A percentile compares a stretch with the other conserved stretches of the same genome.
Evolutionary conservation across 37 sponge, comb jelly and placozoan genomes (phyloP).

Genomic region (Aplysina aerophoba): DNA sequence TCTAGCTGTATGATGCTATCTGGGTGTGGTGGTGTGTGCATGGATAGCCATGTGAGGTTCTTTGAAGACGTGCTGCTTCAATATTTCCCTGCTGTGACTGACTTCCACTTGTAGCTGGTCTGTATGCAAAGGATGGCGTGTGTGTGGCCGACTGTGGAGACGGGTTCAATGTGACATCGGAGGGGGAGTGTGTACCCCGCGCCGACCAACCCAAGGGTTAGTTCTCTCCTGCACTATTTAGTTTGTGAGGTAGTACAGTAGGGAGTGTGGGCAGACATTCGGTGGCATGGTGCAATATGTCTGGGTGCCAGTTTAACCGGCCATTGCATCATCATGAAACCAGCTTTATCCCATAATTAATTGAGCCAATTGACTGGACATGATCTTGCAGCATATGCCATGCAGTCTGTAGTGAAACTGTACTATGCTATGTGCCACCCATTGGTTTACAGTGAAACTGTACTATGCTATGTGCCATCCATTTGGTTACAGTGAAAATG

Average conservation of each 20-base stretch:
- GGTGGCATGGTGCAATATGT: no score
- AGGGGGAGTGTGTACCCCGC: conserved; percentile 29
- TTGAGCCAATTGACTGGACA: no score
- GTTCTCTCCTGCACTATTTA: not conserved
- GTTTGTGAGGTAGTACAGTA: not conserved
- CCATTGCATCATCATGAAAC: no score
- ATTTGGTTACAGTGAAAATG: no score
- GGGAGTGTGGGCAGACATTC: no score
- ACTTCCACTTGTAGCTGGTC: conserved; percentile 22
- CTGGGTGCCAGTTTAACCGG: no score
- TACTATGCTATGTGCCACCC: no score
- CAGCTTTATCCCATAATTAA: no score
- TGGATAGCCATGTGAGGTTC: not conserved
- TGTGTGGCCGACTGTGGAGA: conserved; percentile 51
- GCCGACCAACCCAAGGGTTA: not conserved
- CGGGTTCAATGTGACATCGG: not conserved
- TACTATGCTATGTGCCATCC: no score
- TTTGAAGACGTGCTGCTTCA: not conserved
- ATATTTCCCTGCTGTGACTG: not conserved
- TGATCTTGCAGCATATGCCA: no score
- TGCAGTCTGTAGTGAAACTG: no score
- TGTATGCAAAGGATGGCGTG: conserved; percentile 32
- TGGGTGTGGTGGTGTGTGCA: conserved; percentile 25
- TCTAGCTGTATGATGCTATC: not conserved
- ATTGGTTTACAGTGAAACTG: no score